Evolutionary conservation across 1,140 invertebrate genomes (phyloP).

Genomic region (Calosoma granatense): DNA sequence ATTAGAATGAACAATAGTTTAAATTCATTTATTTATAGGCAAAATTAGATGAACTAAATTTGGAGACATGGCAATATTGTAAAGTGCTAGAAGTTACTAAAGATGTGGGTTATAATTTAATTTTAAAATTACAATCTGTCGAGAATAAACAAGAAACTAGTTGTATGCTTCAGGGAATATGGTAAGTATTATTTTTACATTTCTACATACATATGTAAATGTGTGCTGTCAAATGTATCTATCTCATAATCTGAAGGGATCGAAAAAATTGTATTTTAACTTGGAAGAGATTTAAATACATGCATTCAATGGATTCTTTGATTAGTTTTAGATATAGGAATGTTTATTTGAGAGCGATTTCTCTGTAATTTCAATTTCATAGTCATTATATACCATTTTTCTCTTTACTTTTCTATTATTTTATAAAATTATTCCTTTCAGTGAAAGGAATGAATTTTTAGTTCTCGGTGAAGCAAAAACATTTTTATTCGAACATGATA

Average conservation of each 20-base stretch:
- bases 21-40: conserved; percentile 15
- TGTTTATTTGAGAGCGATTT: no score
- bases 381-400: no score
- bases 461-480: no score
- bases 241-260: no score
- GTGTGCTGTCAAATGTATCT: background rate
- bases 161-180: conserved; percentile 36
- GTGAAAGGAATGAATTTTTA: no score
- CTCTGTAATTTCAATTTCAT: no score
- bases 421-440: no score
- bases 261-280: no score
- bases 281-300: background rate
- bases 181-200: conserved; percentile 30
- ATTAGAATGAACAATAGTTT: background rate
- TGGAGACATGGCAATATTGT: conserved; percentile 37
- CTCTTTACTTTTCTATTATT: no score
- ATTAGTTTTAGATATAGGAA: no score
- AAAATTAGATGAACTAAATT: conserved; percentile 29
- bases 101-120: conserved; percentile 17
- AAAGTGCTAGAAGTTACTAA: conserved; percentile 31
- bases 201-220: no score
- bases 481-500: no score
- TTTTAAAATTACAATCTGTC: conserved; percentile 33
- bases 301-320: conserved; percentile 10
- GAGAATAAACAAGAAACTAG: conserved; percentile 23